phyloP scores from a whole-genome alignment of 2,797 vertebrate species.

The Pseudochaenichthys georgianus region DNA sequence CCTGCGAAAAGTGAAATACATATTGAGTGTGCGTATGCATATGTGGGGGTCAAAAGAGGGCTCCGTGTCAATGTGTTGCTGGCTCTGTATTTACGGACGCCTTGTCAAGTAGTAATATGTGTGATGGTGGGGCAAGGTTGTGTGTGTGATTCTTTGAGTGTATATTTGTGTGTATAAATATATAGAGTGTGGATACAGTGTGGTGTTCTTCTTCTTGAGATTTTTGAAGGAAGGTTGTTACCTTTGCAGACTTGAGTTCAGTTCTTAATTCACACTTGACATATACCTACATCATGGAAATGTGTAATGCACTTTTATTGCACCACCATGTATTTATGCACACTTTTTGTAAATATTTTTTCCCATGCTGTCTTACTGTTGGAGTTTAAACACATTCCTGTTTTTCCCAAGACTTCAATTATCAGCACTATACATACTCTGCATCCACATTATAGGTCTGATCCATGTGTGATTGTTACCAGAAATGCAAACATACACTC shows the following conservation, averaged over 20 bases:
- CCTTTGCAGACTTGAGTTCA: not conserved
- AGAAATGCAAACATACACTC: slow-evolving; percentile 20
- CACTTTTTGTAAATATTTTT: not conserved
- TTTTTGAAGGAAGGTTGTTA: slow-evolving; percentile 2
- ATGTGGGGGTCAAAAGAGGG: not conserved
- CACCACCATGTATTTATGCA: not conserved
- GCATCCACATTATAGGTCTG: slow-evolving; percentile 17
- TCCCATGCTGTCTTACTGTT: not conserved
- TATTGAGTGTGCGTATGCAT: slow-evolving; percentile 22
- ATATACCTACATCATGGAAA: not conserved
- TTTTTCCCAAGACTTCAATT: slow-evolving; percentile 18
- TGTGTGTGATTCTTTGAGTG: slow-evolving; percentile 20
- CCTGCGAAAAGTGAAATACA: slow-evolving; percentile 45
- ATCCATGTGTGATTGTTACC: slow-evolving; percentile 16
- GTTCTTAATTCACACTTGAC: slow-evolving; percentile 3
- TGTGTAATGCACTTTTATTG: not conserved
- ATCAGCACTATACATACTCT: slow-evolving; percentile 20
- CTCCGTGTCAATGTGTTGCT: no score
- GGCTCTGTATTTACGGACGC: no score
- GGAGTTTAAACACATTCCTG: not conserved
- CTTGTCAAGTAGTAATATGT: no score
- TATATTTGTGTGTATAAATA: slow-evolving; percentile 7
- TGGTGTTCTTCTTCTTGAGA: slow-evolving; percentile 6
- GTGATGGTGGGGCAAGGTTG: slow-evolving; percentile 14
- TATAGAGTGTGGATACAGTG: slow-evolving; percentile 7